A percentile compares a stretch with the other conserved stretches of the same genome.
Conservation (phyloP, 2,113 vertebrate species). For the rabbit (Oryctolagus cuniculus) region mOryCun1.1 NC_091437.1:61998001-61998500, state of each 20-base stretch:
- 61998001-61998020: background rate
- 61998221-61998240: background rate
- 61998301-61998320: background rate
- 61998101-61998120: background rate
- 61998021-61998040: background rate
- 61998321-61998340: background rate
- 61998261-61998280: background rate
- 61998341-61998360: background rate
- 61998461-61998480: background rate
- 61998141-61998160: background rate
- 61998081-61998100: background rate
- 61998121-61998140: background rate
- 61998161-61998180: background rate
- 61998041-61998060: background rate
- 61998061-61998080: background rate
- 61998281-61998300: background rate
- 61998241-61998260: background rate
- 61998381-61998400: background rate
- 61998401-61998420: background rate
- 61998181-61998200: conserved; percentile 1
- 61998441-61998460: background rate
- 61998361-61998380: background rate
- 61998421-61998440: background rate
- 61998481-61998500: background rate
- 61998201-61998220: background rate